Base-by-base conservation (phyloP, 2,888 invertebrate genomes). In the Oxytorus armatus region DNA sequence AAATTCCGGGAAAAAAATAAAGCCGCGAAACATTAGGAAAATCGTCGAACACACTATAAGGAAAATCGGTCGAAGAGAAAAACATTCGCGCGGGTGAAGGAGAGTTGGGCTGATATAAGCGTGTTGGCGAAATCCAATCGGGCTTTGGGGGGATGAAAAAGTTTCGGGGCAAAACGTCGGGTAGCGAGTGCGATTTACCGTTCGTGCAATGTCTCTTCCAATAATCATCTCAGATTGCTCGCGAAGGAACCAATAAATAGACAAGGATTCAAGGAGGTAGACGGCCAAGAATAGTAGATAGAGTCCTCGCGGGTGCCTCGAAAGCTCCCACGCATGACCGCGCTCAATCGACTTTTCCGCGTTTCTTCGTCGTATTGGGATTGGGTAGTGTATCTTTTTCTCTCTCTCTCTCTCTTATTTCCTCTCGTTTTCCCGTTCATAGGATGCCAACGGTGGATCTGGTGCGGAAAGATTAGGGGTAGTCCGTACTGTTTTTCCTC, bases 171-270 rank as follows among this genome's bases (percentile, higher is more conserved):
- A n/a, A n/a, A n/a, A n/a, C n/a, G n/a, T n/a, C n/a, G n/a, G n/a
- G n/a, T n/a, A n/a, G n/a, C n/a, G n/a, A n/a, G n/a, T n/a, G 29
- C 84, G 83, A 84, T 85, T 83, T 79, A 84, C 82, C 85, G 82
- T 82, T 75, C 61, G 77, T 79, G 77, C 84, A 83, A 86, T 86
- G 86, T 88, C 86, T 86, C 83, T 82, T 82, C 86, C 85, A 85
- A 89, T 88, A 88, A 90, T 88, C 87, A 88, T 89, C 86, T n/a
- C 72, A 81, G 82, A 83, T 85, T 79, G 82, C 82, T 85, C 74
- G 83, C 33, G 81, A 87, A 86, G 84, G 79, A 65, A 82, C 85
- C 89, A 89, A 90, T 89, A 90, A 90, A 89, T 88, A 90, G 87
- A 87, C 86, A 85, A 89, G n/a, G 89, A 89, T 89, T 74, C 76